These are phyloP conservation scores for Sciurus vulgaris DNA, from an alignment of 2,797 vertebrate genomes.

Conservation along the genomic window DNA sequence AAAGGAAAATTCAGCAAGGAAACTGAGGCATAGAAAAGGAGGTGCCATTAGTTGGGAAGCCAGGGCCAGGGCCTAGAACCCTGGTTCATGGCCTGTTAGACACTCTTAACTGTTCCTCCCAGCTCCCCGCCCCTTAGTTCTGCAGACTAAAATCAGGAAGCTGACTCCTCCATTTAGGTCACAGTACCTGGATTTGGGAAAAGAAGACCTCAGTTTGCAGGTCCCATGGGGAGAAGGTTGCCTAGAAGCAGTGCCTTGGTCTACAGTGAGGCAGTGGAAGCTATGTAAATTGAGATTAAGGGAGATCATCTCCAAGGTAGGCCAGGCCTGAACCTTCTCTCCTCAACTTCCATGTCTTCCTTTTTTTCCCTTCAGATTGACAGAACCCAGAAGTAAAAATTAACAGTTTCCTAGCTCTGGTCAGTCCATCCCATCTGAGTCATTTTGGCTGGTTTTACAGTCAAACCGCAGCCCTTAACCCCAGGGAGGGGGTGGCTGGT, in stretches of 20 bases:
- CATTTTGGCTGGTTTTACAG: neutral
- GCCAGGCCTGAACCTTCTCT: neutral
- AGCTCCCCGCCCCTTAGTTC: neutral
- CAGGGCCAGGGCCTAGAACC: neutral
- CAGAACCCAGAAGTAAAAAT: neutral
- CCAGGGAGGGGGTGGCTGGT: neutral
- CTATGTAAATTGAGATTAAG: neutral
- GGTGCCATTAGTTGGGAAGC: neutral
- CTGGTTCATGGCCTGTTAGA: neutral
- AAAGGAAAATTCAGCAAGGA: conserved; percentile 32
- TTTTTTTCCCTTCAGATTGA: neutral
- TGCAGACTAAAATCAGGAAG: neutral
- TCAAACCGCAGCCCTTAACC: neutral
- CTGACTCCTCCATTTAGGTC: neutral
- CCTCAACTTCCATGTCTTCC: neutral
- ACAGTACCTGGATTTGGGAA: neutral
- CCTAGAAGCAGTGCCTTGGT: neutral
- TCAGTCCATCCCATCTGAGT: neutral
- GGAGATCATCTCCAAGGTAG: neutral
- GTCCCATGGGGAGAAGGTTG: neutral
- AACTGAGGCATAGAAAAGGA: neutral
- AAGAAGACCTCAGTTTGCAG: neutral
- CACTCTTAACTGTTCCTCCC: neutral
- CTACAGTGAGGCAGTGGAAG: neutral
- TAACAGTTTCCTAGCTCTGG: neutral